phyloP scores from a whole-genome alignment of 2,113 vertebrate species.

The Peromyscus maniculatus region DNA sequence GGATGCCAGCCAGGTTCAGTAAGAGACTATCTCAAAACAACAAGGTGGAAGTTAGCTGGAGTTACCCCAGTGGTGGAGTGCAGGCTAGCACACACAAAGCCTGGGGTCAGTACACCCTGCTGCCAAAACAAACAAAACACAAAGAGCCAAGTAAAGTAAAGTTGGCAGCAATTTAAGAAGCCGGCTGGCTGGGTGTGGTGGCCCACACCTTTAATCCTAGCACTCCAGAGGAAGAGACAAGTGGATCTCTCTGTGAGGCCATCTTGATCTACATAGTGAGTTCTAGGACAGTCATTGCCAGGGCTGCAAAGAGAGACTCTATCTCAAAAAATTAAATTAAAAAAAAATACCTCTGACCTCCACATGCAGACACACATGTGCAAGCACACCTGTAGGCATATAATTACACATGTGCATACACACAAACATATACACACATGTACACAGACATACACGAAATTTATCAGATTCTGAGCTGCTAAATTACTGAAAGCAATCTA shows the following conservation, averaged over 20 bases:
- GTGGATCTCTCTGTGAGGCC: background rate
- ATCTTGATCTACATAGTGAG: background rate
- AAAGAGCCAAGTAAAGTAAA: background rate
- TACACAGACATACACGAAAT: background rate
- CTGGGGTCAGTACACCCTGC: background rate
- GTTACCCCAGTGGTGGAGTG: background rate
- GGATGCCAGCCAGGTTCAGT: no score
- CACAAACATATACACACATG: background rate
- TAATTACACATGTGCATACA: background rate
- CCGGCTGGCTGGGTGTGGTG: background rate
- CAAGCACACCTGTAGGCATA: background rate
- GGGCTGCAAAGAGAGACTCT: background rate
- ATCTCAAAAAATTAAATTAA: background rate
- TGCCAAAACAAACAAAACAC: background rate
- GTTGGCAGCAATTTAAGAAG: background rate
- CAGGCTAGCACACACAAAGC: background rate
- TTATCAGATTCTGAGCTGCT: slow-evolving; percentile 12
- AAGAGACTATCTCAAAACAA: background rate
- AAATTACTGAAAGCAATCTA: background rate
- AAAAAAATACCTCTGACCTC: background rate
- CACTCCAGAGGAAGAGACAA: background rate
- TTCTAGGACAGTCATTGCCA: background rate
- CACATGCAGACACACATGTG: background rate
- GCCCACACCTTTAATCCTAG: background rate
- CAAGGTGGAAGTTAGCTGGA: background rate